Evolutionary conservation across 2,113 vertebrate species (phyloP), one percentile per base, ranked within the genome.

Genomic region (Apus apus): DNA sequence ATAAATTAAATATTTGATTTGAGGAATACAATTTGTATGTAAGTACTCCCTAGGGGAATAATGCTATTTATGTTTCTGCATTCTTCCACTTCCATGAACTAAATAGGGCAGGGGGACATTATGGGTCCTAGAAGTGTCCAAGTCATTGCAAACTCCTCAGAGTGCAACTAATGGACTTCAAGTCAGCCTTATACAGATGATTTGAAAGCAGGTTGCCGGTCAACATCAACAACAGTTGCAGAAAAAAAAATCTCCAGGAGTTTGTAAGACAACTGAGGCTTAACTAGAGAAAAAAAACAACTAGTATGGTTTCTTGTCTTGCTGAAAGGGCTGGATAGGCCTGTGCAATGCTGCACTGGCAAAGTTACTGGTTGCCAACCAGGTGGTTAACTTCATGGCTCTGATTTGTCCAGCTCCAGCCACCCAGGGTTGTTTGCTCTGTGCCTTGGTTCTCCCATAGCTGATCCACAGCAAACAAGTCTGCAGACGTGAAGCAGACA

Each of bases 301-400:
- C 46, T 0, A 3, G 36, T 3, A 13, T 0, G 2, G 6, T 30
- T 19, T 56, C 93, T 53, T 68, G 36, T 16, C n/a, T 51, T 74
- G 34, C 43, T 40, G 5, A 67, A 43, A 70, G 32, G 48, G 34
- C 5, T 32, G 36, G 19, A 19, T 9, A 57, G 29, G 8, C 8
- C 26, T 74, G 45, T 16, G n/a, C 1, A 58, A 76, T 0, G 0
- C 1, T 70, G 23, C 26, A 22, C 27, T 76, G 66, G 17, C 22
- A 66, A 76, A 38, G 19, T 15, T 62, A 9, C 11, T 10, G 5
- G 32, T 79, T 68, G 25, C 15, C 62, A 30, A 53, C 9, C 1
- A 8, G 6, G 22, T 56, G 50, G 50, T 50, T 23, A 50, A 50
- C 36, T 27, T 79, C 46, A 5, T 48, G 27, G 9, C 26, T 15